Conservation (phyloP, 1,140 invertebrate genomes). For the Bombus sylvicola region DNA sequence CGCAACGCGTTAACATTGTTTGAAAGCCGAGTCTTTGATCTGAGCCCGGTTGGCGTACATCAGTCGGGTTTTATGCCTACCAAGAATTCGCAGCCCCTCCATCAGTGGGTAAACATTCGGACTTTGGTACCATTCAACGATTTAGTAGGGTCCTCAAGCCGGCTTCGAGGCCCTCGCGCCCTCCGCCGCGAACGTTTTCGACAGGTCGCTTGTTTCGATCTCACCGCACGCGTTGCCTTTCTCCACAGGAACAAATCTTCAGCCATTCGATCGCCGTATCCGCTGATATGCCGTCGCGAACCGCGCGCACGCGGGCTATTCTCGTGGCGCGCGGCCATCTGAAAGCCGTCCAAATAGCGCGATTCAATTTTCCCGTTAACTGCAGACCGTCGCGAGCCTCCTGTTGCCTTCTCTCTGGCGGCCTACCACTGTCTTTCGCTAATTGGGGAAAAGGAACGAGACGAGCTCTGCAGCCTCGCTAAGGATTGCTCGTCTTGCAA, state of each 20-base stretch:
- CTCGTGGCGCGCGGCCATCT: slow-evolving; percentile 31
- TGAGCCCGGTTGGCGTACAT: slow-evolving; percentile 76
- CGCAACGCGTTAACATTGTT: slow-evolving; percentile 78
- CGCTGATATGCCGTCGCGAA: slow-evolving; percentile 13
- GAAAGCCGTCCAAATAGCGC: slow-evolving; percentile 26
- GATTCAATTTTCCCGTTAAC: slow-evolving; percentile 29
- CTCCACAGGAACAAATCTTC: slow-evolving; percentile 4
- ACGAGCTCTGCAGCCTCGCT: not conserved
- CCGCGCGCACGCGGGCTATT: not conserved
- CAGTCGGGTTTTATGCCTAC: slow-evolving; percentile 76
- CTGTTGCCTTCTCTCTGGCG: not conserved
- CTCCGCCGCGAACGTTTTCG: not conserved
- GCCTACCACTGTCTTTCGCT: not conserved
- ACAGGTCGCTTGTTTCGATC: slow-evolving; percentile 17
- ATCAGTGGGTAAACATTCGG: slow-evolving; percentile 61
- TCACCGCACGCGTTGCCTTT: not conserved
- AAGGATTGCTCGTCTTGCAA: not conserved
- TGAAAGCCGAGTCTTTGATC: slow-evolving; percentile 82
- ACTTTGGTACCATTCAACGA: slow-evolving; percentile 65
- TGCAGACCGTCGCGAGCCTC: too few relatives aligned
- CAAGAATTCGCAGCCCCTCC: slow-evolving; percentile 70
- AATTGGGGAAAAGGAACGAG: slow-evolving; percentile 20
- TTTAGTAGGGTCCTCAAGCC: slow-evolving; percentile 66
- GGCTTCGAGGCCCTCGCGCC: not conserved
- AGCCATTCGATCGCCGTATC: slow-evolving; percentile 16